Conservation (phyloP, 2,797 vertebrate species). For the Xenopus petersii region DNA sequence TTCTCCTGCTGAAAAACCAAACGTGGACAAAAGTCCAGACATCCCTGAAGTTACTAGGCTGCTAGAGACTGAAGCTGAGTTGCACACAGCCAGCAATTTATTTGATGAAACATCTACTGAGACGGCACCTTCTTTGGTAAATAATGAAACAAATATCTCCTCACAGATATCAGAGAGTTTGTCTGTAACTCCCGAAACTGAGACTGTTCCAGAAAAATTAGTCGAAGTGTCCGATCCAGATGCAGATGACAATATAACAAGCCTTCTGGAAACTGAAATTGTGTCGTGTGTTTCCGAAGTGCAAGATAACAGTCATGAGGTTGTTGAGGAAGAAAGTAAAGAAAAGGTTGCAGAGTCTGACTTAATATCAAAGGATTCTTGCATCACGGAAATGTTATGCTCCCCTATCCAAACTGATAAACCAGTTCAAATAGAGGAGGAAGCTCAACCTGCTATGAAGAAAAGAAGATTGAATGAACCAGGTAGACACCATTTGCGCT, state of each 20-base stretch:
- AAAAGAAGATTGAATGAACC: conserved; percentile 12
- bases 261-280: background rate
- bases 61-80: conserved; percentile 5
- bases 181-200: background rate
- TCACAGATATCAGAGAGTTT: background rate
- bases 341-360: background rate
- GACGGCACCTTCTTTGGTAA: conserved; percentile 8
- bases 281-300: background rate
- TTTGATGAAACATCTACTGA: conserved; percentile 3
- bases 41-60: background rate
- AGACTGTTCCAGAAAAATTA: conserved; percentile 19
- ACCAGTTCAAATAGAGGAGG: conserved; percentile 17
- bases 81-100: background rate
- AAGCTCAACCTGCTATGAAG: conserved; percentile 5
- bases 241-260: background rate
- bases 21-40: background rate
- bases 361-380: background rate
- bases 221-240: conserved; percentile 11
- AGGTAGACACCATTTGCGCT: conserved; percentile 48
- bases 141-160: background rate
- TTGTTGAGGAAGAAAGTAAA: background rate
- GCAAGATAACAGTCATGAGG: conserved; percentile 1
- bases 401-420: background rate
- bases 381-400: background rate
- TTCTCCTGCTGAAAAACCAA: background rate